Conservation (phyloP, 2,888 invertebrate species). For the Oligia fasciuncula region DNA sequence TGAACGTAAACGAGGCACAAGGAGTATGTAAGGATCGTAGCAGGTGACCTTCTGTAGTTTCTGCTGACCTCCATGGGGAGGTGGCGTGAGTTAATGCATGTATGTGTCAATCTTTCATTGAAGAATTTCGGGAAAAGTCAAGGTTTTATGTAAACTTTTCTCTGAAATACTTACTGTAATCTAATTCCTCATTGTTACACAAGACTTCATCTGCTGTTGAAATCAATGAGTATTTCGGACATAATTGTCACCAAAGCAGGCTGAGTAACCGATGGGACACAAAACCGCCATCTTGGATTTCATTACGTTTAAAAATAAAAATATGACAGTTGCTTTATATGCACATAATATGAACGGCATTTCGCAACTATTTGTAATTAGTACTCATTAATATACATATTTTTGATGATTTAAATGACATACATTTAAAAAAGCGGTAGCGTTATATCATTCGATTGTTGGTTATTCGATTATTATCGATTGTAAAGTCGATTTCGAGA, state of each 20-base stretch:
- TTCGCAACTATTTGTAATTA: neutral
- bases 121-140: neutral
- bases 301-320: neutral
- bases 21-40: too few species aligned
- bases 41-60: too few species aligned
- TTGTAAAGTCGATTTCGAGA: neutral
- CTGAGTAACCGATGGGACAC: too few species aligned
- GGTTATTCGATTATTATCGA: neutral
- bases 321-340: neutral
- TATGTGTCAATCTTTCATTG: neutral
- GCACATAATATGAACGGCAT: neutral
- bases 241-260: neutral
- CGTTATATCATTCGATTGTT: neutral
- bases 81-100: too few species aligned
- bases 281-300: neutral
- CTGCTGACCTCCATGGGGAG: too few species aligned
- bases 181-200: neutral
- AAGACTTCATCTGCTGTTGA: neutral
- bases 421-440: neutral
- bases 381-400: neutral
- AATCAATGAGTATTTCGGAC: neutral
- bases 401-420: too few species aligned
- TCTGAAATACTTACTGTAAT: neutral
- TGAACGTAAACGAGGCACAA: too few species aligned
- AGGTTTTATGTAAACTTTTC: neutral